Evolutionary conservation across 2,113 vertebrate species (phyloP).

Genomic region (Eulacestoma nigropectus): DNA sequence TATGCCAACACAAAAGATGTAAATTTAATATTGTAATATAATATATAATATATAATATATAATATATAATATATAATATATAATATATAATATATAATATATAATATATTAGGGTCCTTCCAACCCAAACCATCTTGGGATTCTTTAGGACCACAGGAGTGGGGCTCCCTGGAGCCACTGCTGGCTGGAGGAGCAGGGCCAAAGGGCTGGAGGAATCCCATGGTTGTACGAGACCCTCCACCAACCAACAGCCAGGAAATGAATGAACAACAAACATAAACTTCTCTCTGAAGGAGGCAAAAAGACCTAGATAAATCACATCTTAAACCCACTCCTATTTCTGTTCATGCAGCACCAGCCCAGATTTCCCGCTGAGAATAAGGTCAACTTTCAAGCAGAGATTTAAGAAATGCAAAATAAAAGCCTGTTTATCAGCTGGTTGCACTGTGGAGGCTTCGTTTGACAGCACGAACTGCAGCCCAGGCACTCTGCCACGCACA

Average conservation of each 20-base stretch:
- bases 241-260: neutral
- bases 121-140: neutral
- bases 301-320: neutral
- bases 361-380: neutral
- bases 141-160: neutral
- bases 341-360: neutral
- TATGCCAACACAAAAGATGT: neutral
- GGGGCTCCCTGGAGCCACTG: accelerated
- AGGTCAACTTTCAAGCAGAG: neutral
- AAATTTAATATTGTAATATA: neutral
- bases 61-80: neutral
- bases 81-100: neutral
- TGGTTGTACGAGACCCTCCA: accelerated
- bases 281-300: neutral
- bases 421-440: neutral
- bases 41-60: neutral
- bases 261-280: neutral
- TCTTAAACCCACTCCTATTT: neutral
- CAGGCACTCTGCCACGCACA: neutral
- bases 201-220: neutral
- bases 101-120: neutral
- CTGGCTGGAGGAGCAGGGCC: neutral
- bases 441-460: neutral
- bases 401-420: neutral
- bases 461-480: neutral